Percentiles rank a stretch among this genome's conserved stretches.
Conservation (phyloP, 2,797 vertebrate genomes). For the Takifugu rubripes region DNA sequence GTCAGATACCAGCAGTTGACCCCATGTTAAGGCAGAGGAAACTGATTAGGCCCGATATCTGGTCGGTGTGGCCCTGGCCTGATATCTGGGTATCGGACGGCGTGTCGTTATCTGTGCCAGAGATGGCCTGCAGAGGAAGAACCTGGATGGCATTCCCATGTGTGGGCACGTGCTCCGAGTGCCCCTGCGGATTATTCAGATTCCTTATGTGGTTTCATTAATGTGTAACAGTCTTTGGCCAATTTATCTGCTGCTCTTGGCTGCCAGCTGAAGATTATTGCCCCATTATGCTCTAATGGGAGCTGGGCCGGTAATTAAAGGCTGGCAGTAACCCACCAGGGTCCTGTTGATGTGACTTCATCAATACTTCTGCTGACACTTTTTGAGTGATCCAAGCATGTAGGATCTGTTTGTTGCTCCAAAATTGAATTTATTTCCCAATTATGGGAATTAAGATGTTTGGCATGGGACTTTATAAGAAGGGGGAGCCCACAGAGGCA, state of each 20-base stretch:
- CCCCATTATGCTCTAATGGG: background rate
- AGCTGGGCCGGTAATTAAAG: background rate
- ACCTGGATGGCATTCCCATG: background rate
- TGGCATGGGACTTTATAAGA: background rate
- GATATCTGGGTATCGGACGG: slow-evolving; percentile 16
- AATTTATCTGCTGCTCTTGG: background rate
- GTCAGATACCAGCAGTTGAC: slow-evolving; percentile 38
- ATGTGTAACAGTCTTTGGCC: background rate
- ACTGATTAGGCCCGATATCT: slow-evolving; percentile 16
- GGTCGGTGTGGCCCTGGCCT: slow-evolving; percentile 23
- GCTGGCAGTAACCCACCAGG: background rate
- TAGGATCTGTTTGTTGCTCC: background rate
- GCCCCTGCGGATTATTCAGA: background rate
- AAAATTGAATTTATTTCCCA: background rate
- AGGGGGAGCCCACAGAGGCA: background rate
- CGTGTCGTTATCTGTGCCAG: slow-evolving; percentile 4
- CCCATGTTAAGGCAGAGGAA: slow-evolving; percentile 19
- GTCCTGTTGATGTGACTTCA: background rate
- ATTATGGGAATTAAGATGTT: background rate
- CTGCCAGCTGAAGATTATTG: background rate
- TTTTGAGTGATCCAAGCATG: background rate
- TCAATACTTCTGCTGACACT: background rate
- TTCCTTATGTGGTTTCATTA: background rate
- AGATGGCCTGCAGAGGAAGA: slow-evolving; percentile 3
- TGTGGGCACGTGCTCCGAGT: background rate